Base-by-base conservation (phyloP, 2,113 vertebrate genomes). In the Acinonyx jubatus region DNA sequence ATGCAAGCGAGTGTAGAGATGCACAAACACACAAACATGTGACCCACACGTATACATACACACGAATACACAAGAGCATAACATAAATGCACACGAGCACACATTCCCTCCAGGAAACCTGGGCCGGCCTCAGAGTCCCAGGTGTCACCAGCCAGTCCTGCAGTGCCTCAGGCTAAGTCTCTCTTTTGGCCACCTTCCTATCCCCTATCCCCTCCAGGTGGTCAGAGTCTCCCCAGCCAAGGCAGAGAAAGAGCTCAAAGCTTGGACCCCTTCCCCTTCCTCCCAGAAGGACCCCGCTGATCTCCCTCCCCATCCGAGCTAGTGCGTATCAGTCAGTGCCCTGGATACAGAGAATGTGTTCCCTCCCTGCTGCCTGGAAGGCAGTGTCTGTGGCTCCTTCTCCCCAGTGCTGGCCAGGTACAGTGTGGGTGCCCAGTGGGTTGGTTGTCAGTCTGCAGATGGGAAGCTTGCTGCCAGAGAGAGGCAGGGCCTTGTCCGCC, bases 221-320 rank as follows among this genome's bases (percentile, higher is more conserved):
- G n/a, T 66, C 82, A 71, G 33, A 38, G 81, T 91, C 63, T 76
- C 38, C 33, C 87, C 13, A 68, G 15, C 1, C 15, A 45, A 1
- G 13, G 82, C 52, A 19, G 65, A 96, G 65, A 45, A 84, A 95
- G 82, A 48, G 8, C 69, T 76, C 23, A 16, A 50, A 81, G 65
- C 33, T 6, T 10, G 55, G 36, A 8, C 5, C 21, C 33, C 45
- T 9, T 8, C n/a, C 1, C 6, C 65, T 50, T 52, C 45, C 61
- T 63, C 36, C 11, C 6, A 4, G 33, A 61, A 80, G 69, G 65
- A 15, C 29, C n/a, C 31, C 84, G 18, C 31, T 23, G 41, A 52
- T 23, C 8, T n/a, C 15, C 18, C 15, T 25, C 3, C 7, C 23
- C 7, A 3, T 41, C 52, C 4, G 65, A 41, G n/a, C 38, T 4